These are phyloP conservation scores for Heterodera schachtii DNA, from an alignment of 1,140 invertebrate genomes.

Conservation along the genomic window DNA sequence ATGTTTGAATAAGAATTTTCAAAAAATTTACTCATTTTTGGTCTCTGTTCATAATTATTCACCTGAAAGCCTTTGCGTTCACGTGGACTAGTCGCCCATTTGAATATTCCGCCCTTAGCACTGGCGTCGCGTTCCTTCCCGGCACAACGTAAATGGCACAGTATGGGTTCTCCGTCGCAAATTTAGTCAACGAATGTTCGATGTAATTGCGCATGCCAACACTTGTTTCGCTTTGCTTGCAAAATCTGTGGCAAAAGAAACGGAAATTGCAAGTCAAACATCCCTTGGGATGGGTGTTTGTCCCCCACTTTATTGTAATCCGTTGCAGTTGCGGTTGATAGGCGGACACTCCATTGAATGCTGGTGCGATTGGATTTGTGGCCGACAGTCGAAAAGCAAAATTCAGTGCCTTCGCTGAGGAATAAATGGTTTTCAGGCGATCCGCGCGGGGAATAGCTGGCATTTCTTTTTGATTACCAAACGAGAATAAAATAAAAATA, in stretches of 20 bases:
- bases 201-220: slow-evolving; percentile 53
- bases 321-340: slow-evolving; percentile 48
- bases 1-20: too few species aligned
- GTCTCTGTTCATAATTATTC: background rate
- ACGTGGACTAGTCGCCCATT: slow-evolving; percentile 51
- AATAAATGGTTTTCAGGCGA: slow-evolving; percentile 51
- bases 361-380: slow-evolving; percentile 42
- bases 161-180: slow-evolving; percentile 46
- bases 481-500: background rate
- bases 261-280: background rate
- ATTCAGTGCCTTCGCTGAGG: slow-evolving; percentile 49
- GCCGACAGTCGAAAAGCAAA: slow-evolving; percentile 51
- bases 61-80: slow-evolving; percentile 46
- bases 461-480: slow-evolving; percentile 25
- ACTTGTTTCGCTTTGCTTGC: slow-evolving; percentile 41
- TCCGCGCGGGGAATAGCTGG: slow-evolving; percentile 53
- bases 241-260: slow-evolving; percentile 27
- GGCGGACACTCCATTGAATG: slow-evolving; percentile 40
- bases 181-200: slow-evolving; percentile 35
- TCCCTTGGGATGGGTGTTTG: background rate
- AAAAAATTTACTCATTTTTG: too few species aligned
- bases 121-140: slow-evolving; percentile 37
- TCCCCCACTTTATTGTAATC: slow-evolving; percentile 30
- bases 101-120: slow-evolving; percentile 51
- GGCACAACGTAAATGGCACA: slow-evolving; percentile 53